phyloP scores from a whole-genome alignment of 1,140 invertebrate species.

The Fopius arisanus region DNA sequence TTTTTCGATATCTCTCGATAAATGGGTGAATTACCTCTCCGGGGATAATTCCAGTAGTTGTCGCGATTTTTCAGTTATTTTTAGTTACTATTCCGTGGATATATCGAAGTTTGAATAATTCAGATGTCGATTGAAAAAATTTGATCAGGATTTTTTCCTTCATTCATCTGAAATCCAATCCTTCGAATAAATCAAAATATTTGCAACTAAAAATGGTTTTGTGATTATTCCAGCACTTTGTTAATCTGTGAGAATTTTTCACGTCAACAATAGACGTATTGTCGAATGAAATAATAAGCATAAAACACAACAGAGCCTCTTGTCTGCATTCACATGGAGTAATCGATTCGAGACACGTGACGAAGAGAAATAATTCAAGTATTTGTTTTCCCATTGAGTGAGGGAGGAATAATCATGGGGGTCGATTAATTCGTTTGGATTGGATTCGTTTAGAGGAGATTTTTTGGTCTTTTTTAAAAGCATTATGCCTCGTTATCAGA shows the following conservation, averaged over 20 bases:
- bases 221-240: slow-evolving; percentile 55
- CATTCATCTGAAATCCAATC: slow-evolving; percentile 27
- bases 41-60: background rate
- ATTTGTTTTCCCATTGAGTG: background rate
- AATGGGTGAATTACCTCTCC: background rate
- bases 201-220: background rate
- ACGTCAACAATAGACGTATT: slow-evolving; percentile 31
- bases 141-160: slow-evolving; percentile 57
- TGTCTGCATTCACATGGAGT: slow-evolving; percentile 61
- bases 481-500: background rate
- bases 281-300: slow-evolving; percentile 5
- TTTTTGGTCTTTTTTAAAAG: background rate
- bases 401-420: background rate
- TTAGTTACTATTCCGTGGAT: background rate
- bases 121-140: slow-evolving; percentile 44
- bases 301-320: slow-evolving; percentile 51
- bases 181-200: slow-evolving; percentile 2
- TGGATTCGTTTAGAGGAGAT: background rate
- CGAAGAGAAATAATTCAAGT: slow-evolving; percentile 3
- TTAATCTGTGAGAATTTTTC: slow-evolving; percentile 46
- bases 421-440: background rate
- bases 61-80: background rate
- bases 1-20: no score
- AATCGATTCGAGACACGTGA: slow-evolving; percentile 44
- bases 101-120: slow-evolving; percentile 3